These are phyloP conservation scores for Scaptomyza parva DNA, from an alignment of 2,888 invertebrate genomes.

Conservation along the genomic window DNA sequence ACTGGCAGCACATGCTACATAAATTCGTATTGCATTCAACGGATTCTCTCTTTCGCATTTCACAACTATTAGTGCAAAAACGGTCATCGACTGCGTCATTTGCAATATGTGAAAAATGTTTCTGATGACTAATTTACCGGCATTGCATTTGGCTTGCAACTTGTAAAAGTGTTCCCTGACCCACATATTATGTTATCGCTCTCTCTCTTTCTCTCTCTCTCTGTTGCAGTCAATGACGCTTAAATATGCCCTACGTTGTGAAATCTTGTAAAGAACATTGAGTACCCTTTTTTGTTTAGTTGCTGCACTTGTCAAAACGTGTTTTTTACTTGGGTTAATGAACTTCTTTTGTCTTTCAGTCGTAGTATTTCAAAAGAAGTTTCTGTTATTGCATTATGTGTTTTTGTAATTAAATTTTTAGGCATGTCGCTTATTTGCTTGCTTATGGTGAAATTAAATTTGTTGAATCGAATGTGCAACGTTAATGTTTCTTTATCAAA, in stretches of 20 bases:
- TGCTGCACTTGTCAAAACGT: conserved; percentile 40
- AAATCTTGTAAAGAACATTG: conserved; percentile 40
- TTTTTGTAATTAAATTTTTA: conserved; percentile 1
- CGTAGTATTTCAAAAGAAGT: conserved; percentile 2
- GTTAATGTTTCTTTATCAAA: neutral
- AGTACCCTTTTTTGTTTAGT: conserved; percentile 17
- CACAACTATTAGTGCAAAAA: conserved; percentile 27
- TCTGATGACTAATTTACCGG: conserved; percentile 26
- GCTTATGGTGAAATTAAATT: conserved; percentile 10
- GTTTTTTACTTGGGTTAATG: conserved; percentile 50
- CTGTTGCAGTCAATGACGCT: conserved; percentile 28
- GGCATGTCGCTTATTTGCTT: neutral
- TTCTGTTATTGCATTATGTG: conserved; percentile 3
- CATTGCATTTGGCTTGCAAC: conserved; percentile 32
- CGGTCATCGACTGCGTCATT: conserved; percentile 38
- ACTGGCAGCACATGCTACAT: conserved; percentile 25
- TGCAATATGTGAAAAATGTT: neutral
- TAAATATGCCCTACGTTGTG: conserved; percentile 45
- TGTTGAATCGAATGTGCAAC: neutral
- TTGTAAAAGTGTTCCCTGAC: conserved; percentile 52
- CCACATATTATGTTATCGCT: conserved; percentile 10
- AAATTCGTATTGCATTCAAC: conserved; percentile 3
- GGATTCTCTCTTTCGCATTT: conserved; percentile 36
- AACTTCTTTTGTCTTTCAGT: conserved; percentile 34
- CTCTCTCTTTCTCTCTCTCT: neutral